phyloP scores from a whole-genome alignment of 2,888 invertebrate species.

The Platycheirus albimanus region DNA sequence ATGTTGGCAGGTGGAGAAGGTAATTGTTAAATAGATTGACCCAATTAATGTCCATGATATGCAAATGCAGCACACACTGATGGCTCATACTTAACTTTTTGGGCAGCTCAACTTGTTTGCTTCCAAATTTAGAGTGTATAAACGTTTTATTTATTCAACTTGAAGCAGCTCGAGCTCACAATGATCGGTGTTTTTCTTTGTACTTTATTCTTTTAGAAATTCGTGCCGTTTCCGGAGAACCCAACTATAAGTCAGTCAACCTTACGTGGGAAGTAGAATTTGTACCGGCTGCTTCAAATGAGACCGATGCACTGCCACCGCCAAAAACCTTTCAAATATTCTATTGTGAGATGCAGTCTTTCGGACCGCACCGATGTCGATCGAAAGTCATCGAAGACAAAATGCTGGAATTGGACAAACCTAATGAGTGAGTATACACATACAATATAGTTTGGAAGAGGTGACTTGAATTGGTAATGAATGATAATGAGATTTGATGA shows the following conservation, averaged over 20 bases:
- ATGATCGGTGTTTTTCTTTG: slow-evolving; percentile 55
- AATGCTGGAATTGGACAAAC: slow-evolving; percentile 72
- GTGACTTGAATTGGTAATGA: slow-evolving; percentile 42
- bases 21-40: slow-evolving; percentile 40
- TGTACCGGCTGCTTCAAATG: slow-evolving; percentile 78
- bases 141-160: slow-evolving; percentile 21
- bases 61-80: slow-evolving; percentile 45
- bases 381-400: slow-evolving; percentile 83
- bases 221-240: slow-evolving; percentile 82
- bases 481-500: slow-evolving; percentile 26
- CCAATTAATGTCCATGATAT: slow-evolving; percentile 56
- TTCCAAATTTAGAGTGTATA: slow-evolving; percentile 52
- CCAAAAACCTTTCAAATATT: slow-evolving; percentile 87
- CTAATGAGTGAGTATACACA: slow-evolving; percentile 61
- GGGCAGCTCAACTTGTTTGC: slow-evolving; percentile 41
- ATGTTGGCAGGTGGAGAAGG: slow-evolving; percentile 24
- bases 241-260: slow-evolving; percentile 82
- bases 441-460: slow-evolving; percentile 10
- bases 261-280: slow-evolving; percentile 83
- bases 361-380: slow-evolving; percentile 90
- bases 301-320: slow-evolving; percentile 80
- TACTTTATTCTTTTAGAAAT: slow-evolving; percentile 79
- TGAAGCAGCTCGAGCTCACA: slow-evolving; percentile 15
- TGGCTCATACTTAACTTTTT: background rate
- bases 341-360: slow-evolving; percentile 91